A percentile compares a stretch with the other conserved stretches of the same genome.
phyloP scores from a whole-genome alignment of 2,797 vertebrate genomes.

The Myotis daubentonii region DNA sequence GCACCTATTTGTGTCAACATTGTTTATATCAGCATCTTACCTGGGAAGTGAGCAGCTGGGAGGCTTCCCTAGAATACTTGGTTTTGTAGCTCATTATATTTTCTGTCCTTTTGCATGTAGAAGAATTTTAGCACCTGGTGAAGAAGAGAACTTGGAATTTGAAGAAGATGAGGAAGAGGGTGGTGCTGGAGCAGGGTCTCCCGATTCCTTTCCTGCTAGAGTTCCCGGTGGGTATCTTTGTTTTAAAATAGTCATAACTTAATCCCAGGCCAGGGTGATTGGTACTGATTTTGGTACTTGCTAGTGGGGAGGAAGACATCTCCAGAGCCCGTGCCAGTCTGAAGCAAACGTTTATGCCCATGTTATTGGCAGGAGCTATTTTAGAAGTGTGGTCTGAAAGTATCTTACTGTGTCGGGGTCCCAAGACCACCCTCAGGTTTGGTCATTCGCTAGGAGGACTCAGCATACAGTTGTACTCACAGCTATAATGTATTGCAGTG shows the following conservation, averaged over 20 bases:
- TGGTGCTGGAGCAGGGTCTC: constrained; percentile 91
- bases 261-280: background rate
- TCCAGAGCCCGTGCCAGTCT: background rate
- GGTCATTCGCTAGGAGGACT: background rate
- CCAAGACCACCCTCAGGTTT: background rate
- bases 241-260: background rate
- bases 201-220: constrained; percentile 90
- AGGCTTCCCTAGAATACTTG: background rate
- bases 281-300: background rate
- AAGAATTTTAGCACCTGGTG: constrained; percentile 97
- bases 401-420: background rate
- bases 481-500: background rate
- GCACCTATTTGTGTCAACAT: background rate
- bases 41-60: background rate
- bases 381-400: background rate
- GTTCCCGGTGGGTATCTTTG: constrained; percentile 89
- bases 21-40: background rate
- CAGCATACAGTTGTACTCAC: background rate
- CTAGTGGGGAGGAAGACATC: background rate
- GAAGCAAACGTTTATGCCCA: background rate
- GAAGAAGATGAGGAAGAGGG: constrained; percentile 95
- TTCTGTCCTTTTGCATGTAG: constrained; percentile 81
- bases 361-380: background rate
- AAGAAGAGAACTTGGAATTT: constrained; percentile 97
- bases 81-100: background rate